Evolutionary conservation across 2,113 vertebrate genomes (phyloP).

Genomic region (Thermophis baileyi): DNA sequence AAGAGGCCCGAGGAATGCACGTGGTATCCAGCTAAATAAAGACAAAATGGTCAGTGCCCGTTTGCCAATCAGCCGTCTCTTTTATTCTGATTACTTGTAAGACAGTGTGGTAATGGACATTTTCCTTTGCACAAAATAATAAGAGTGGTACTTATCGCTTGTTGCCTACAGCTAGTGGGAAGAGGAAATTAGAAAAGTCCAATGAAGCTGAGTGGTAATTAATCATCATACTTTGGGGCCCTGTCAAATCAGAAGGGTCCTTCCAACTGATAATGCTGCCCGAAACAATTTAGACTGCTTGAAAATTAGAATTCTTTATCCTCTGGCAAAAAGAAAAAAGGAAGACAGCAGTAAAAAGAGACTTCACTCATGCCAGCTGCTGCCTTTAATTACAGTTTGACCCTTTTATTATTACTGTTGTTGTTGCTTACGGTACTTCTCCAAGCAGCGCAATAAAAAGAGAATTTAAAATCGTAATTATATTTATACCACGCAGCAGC

Average conservation of each 20-base stretch:
- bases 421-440: slow-evolving; percentile 34
- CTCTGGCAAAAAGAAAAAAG: slow-evolving; percentile 75
- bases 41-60: slow-evolving; percentile 61
- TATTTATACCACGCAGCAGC: not conserved
- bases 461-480: not conserved
- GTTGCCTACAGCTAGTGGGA: slow-evolving; percentile 91
- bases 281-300: slow-evolving; percentile 94
- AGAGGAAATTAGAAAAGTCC: slow-evolving; percentile 89
- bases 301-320: slow-evolving; percentile 93
- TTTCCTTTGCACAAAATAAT: slow-evolving; percentile 94
- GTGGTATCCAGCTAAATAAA: slow-evolving; percentile 63
- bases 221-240: slow-evolving; percentile 94
- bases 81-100: slow-evolving; percentile 75
- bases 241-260: slow-evolving; percentile 95
- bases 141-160: slow-evolving; percentile 91
- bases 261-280: slow-evolving; percentile 97
- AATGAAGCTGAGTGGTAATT: slow-evolving; percentile 95
- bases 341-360: slow-evolving; percentile 43
- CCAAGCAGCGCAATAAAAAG: slow-evolving; percentile 23
- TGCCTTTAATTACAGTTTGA: slow-evolving; percentile 79
- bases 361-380: slow-evolving; percentile 77
- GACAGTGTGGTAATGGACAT: slow-evolving; percentile 78
- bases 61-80: slow-evolving; percentile 68
- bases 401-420: slow-evolving; percentile 62
- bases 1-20: slow-evolving; percentile 46